These are phyloP conservation scores for Phyto melanocephala DNA, from an alignment of 2,888 invertebrate species.

Conservation along the genomic window DNA sequence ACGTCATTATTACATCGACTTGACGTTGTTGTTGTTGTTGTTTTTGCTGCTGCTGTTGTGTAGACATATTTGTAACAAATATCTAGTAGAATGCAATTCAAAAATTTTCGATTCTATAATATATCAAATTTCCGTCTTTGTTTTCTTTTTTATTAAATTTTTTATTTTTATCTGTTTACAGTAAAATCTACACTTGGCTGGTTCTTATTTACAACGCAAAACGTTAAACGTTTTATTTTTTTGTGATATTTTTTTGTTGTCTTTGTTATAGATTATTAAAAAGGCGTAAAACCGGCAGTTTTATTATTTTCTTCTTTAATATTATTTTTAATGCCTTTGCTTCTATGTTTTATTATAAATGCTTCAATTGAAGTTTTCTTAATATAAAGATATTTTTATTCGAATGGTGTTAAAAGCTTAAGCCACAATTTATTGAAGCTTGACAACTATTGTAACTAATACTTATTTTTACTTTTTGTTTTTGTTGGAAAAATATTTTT, in stretches of 20 bases:
- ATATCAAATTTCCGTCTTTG: constrained; percentile 34
- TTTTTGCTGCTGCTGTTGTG: constrained; percentile 45
- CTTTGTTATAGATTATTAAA: constrained; percentile 45
- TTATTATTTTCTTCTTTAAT: constrained; percentile 11
- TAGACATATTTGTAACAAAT: constrained; percentile 58
- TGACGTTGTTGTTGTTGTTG: constrained; percentile 42
- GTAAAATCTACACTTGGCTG: constrained; percentile 50
- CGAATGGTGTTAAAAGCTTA: not conserved
- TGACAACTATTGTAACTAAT: not conserved
- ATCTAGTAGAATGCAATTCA: constrained; percentile 1
- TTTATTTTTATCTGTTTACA: constrained; percentile 8
- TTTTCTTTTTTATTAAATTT: not conserved
- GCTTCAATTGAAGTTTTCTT: constrained; percentile 39
- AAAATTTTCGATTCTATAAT: constrained; percentile 20
- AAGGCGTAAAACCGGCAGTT: constrained; percentile 63
- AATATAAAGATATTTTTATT: not conserved
- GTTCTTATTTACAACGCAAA: constrained; percentile 33
- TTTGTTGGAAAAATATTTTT: not conserved
- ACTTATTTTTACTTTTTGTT: constrained; percentile 2
- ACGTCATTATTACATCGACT: constrained; percentile 60
- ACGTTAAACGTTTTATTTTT: constrained; percentile 11
- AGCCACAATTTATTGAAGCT: not conserved
- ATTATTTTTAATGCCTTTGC: constrained; percentile 4
- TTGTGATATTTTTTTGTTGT: not conserved
- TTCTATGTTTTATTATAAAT: constrained; percentile 22